Conservation (phyloP, 2,797 vertebrate species). For the Alca torda region DNA sequence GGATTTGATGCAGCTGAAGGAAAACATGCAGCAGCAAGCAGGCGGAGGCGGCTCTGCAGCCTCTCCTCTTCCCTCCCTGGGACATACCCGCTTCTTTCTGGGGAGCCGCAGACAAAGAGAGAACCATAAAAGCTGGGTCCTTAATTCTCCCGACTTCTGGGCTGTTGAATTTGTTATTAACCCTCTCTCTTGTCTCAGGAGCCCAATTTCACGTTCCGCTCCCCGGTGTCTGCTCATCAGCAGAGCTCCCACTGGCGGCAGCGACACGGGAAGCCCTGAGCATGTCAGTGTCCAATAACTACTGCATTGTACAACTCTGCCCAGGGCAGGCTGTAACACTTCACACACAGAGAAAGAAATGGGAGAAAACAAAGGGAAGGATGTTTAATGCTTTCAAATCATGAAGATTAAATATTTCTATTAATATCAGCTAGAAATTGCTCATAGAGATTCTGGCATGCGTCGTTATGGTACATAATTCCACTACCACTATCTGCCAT, state of each 20-base stretch:
- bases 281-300: fast-evolving
- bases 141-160: background rate
- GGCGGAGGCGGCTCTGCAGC: background rate
- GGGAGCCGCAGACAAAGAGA: background rate
- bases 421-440: background rate
- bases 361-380: background rate
- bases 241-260: background rate
- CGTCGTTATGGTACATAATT: background rate
- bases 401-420: background rate
- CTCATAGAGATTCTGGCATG: background rate
- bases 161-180: background rate
- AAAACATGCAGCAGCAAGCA: background rate
- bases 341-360: background rate
- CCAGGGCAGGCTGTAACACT: background rate
- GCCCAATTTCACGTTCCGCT: background rate
- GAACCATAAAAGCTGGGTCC: background rate
- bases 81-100: background rate
- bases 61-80: background rate
- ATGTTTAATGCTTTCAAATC: background rate
- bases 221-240: background rate
- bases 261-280: background rate
- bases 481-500: background rate
- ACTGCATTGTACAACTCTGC: fast-evolving
- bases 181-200: background rate
- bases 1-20: conserved; percentile 47